Conservation (phyloP, 2,113 vertebrate genomes). For the Menidia beryllina region DNA sequence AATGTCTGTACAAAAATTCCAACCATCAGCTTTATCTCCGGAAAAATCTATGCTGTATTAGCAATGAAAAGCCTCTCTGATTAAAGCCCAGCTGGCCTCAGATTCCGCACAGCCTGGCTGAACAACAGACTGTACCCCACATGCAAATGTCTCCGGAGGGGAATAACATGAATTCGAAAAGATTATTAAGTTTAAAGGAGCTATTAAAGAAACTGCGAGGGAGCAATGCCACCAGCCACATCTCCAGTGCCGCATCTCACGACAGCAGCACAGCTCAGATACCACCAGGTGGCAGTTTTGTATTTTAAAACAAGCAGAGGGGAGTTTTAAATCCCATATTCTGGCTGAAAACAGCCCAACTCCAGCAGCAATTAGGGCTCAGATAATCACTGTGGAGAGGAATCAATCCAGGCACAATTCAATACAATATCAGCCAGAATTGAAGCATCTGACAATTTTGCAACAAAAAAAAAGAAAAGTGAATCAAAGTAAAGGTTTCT, state of each 20-base stretch:
- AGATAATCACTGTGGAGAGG: not conserved
- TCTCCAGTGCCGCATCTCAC: not conserved
- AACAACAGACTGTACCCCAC: slow-evolving; percentile 1
- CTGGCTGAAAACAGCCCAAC: not conserved
- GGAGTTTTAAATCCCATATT: not conserved
- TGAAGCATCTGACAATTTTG: not conserved
- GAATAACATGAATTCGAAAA: slow-evolving; percentile 17
- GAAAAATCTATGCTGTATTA: not conserved
- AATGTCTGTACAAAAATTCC: not conserved
- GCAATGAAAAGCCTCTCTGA: not conserved
- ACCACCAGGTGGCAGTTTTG: slow-evolving; percentile 78
- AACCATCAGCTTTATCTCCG: slow-evolving; percentile 5
- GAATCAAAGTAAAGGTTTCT: slow-evolving; percentile 5
- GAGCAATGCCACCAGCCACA: not conserved
- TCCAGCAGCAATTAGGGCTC: not conserved
- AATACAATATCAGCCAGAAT: not conserved
- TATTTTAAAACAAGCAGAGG: slow-evolving; percentile 32
- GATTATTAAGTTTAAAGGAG: not conserved
- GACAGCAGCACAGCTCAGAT: slow-evolving; percentile 19
- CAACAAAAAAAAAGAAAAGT: slow-evolving; percentile 1
- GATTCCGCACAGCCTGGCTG: not conserved
- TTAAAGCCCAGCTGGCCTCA: slow-evolving; percentile 6
- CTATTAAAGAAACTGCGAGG: not conserved
- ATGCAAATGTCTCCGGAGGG: not conserved
- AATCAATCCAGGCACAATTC: not conserved